Evolutionary conservation across 2,888 invertebrate genomes (phyloP), one percentile per base, ranked within the genome.

Genomic region (Heteropelma amictum): DNA sequence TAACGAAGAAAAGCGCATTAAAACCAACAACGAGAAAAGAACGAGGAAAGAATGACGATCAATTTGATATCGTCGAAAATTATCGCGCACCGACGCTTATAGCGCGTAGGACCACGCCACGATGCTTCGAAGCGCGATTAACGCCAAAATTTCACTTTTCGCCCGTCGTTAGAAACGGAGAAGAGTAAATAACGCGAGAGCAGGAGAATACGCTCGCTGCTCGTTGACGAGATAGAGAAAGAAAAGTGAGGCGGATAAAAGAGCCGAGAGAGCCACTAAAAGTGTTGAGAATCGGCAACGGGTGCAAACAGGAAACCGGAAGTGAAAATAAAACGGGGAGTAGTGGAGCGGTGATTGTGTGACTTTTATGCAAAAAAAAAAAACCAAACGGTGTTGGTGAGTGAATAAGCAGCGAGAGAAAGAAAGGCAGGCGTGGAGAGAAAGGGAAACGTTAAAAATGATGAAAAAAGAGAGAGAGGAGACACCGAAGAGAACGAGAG

Each of bases 1-100:
- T 17, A 10, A 10, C 21, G 21, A 45, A 21, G 4, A 21, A 3
- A 3, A 14, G n/a, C 17, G 6, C 1, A 14, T 6, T 5, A 28
- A 21, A 1, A 14, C 8, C 35, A n/a, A 23, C n/a, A n/a, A 40
- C 23, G 23, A 10, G 21, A 45, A 10, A 21, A 19, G 2, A 45
- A 45, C n/a, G 51, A n/a, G 40, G 7, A 17, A 42, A 19, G 17
- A 72, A 51, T 72, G 72, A 72, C 58, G 65, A 40, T 60, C 38
- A n/a, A 58, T 38, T 30, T 28, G 30, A n/a, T n/a, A n/a, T 30
- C n/a, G 35, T n/a, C 38, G 14, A 40, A 38, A 28, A 40, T 58
- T 33, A n/a, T 49, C 67, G 65, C 21, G 26, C n/a, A 23, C 42
- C 17, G 30, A 53, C 30, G 42, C 10, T 28, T 17, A n/a, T 30